Evolutionary conservation across 2,888 invertebrate species (phyloP), one percentile per base, ranked within the genome.

Genomic region (Oeneis ivallda): DNA sequence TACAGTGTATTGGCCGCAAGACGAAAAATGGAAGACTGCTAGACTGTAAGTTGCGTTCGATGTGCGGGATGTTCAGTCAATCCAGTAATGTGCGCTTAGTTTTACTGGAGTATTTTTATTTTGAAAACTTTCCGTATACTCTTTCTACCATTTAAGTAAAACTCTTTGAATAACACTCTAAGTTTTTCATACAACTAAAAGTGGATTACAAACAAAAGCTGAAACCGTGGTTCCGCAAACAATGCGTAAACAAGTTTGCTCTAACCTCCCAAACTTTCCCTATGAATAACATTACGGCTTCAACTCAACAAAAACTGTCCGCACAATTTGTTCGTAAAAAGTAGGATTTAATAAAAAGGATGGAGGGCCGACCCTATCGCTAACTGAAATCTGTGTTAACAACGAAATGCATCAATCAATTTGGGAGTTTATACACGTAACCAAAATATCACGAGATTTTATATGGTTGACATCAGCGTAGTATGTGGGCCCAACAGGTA

Each of bases 331-430:
- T 57, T 63, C 37, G 49, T 64, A 65, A 67, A 65, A 67, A 64
- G 43, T 47, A 58, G 61, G 63, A 64, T 65, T 67, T 52, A 67
- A 65, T 67, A 67, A 65, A 69, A 69, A 45, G 8, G 15, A 47
- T 15, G 17, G 47, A 15, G 15, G 43, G 39, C 70, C 73, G 75
- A 75, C 74, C 74, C 75, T 75, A 76, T 39, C 15, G 39, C 13
- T 8, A 9, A 15, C 15, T 9, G 15, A 2, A 1, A 15, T 3
- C 47, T 17, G 9, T 47, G 47, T 47, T 37, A 10, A 10, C n/a
- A 34, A 3, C 13, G 3, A 17, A 4, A 32, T 19, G 59, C 47
- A 37, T 49, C 59, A 49, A 59, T 49, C 45, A 45, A 41, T 15
- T 45, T 15, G 9, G n/a, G 8, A 15, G 8, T 17, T 4, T 45